Evolutionary conservation across 2,113 vertebrate species (phyloP).

Genomic region (Ia io): DNA sequence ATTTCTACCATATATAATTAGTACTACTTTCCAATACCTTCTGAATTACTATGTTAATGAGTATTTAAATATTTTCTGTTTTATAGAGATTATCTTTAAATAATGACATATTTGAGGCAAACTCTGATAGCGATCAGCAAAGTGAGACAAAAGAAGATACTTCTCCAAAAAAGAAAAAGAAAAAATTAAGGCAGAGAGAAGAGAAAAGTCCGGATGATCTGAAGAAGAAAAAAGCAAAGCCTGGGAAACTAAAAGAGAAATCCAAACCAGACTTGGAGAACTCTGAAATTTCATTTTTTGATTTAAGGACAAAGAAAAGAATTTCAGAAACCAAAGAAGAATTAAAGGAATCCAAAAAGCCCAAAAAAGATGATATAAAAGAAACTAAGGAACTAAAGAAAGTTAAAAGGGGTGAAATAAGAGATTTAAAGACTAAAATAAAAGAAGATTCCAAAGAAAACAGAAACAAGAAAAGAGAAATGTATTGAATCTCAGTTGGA

Average conservation of each 20-base stretch:
- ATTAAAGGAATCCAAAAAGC: conserved; percentile 88
- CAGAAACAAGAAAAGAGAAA: conserved; percentile 76
- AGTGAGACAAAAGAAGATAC: conserved; percentile 85
- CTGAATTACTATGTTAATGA: background rate
- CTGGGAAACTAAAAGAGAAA: conserved; percentile 88
- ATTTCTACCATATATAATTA: background rate
- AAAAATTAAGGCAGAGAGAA: conserved; percentile 80
- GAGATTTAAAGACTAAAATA: conserved; percentile 84
- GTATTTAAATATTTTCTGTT: background rate
- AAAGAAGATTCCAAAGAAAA: conserved; percentile 85
- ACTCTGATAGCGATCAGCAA: conserved; percentile 90
- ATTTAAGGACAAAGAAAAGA: conserved; percentile 85
- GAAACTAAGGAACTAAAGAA: conserved; percentile 85
- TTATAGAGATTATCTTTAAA: conserved; percentile 88
- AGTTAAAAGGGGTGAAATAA: conserved; percentile 83
- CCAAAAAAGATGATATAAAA: conserved; percentile 90
- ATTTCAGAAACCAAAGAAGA: conserved; percentile 87
- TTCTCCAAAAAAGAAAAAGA: conserved; percentile 90
- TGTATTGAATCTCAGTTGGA: conserved; percentile 64
- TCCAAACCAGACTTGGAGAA: conserved; percentile 83
- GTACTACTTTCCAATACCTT: background rate
- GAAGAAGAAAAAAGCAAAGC: conserved; percentile 88
- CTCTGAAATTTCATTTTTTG: conserved; percentile 76
- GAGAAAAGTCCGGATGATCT: conserved; percentile 75
- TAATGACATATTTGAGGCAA: conserved; percentile 92